phyloP scores from a whole-genome alignment of 2,797 vertebrate species.

The Forpus xanthops region DNA sequence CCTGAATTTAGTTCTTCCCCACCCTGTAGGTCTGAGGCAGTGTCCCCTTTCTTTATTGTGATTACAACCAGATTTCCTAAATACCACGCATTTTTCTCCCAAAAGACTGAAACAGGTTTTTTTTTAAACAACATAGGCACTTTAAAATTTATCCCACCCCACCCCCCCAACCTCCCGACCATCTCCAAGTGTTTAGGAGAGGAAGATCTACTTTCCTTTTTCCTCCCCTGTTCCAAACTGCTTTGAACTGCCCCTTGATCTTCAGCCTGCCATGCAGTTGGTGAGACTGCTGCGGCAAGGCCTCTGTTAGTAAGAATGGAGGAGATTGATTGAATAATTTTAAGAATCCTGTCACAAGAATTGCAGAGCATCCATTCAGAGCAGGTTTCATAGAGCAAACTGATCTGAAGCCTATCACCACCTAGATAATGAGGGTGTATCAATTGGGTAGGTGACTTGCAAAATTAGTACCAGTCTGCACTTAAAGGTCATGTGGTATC shows the following conservation, averaged over 20 bases:
- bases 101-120: background rate
- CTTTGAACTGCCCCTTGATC: background rate
- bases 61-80: background rate
- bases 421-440: background rate
- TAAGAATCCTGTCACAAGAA: background rate
- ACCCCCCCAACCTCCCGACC: fast-evolving
- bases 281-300: background rate
- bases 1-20: background rate
- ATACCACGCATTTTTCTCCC: background rate
- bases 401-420: background rate
- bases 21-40: background rate
- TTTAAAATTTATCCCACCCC: fast-evolving
- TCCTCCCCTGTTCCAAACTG: background rate
- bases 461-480: background rate
- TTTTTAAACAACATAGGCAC: background rate
- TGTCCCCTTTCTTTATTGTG: background rate
- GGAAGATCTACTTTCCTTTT: background rate
- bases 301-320: background rate
- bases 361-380: background rate
- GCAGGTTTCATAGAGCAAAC: background rate
- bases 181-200: background rate
- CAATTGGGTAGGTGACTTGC: background rate
- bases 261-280: background rate
- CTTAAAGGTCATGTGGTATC: background rate
- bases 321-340: background rate